phyloP scores from a whole-genome alignment of 2,888 invertebrate species.

The Synanthedon tipuliformis region DNA sequence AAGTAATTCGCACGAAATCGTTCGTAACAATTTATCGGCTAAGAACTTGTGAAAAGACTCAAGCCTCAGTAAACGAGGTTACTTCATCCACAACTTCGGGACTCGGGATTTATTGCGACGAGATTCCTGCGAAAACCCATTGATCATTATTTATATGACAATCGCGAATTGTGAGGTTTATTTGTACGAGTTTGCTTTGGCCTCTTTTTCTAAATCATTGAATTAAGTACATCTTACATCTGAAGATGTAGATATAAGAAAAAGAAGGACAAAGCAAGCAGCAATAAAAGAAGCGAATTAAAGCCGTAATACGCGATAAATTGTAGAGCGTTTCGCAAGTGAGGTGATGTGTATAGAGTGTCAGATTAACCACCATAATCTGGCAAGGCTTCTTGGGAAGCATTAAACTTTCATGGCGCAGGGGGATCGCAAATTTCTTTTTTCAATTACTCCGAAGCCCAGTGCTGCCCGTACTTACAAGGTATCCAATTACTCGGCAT shows the following conservation, averaged over 20 bases:
- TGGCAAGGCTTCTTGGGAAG: slow-evolving; percentile 43
- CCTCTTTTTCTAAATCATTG: too few relatives aligned
- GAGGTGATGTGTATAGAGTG: slow-evolving; percentile 11
- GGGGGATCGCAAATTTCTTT: slow-evolving; percentile 21
- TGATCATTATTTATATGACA: neutral
- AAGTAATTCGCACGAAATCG: slow-evolving; percentile 44
- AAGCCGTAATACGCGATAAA: neutral
- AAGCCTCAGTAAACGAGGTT: slow-evolving; percentile 22
- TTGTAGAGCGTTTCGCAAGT: neutral
- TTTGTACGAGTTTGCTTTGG: neutral
- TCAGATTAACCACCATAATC: slow-evolving; percentile 38
- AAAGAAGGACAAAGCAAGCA: too few relatives aligned
- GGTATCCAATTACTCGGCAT: slow-evolving; percentile 28
- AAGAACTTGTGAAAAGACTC: slow-evolving; percentile 33
- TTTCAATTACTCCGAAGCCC: slow-evolving; percentile 41
- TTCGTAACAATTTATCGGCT: slow-evolving; percentile 40
- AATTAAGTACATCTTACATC: too few relatives aligned
- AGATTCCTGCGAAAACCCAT: neutral
- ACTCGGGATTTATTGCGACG: slow-evolving; percentile 16
- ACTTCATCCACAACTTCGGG: slow-evolving; percentile 23
- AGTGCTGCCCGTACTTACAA: slow-evolving; percentile 13
- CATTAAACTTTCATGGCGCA: slow-evolving; percentile 36
- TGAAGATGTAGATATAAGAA: too few relatives aligned
- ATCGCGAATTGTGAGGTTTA: neutral
- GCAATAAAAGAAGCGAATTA: too few relatives aligned